phyloP scores from a whole-genome alignment of 92 coral and sea anemone species.

The Phenganax subtilis region DNA sequence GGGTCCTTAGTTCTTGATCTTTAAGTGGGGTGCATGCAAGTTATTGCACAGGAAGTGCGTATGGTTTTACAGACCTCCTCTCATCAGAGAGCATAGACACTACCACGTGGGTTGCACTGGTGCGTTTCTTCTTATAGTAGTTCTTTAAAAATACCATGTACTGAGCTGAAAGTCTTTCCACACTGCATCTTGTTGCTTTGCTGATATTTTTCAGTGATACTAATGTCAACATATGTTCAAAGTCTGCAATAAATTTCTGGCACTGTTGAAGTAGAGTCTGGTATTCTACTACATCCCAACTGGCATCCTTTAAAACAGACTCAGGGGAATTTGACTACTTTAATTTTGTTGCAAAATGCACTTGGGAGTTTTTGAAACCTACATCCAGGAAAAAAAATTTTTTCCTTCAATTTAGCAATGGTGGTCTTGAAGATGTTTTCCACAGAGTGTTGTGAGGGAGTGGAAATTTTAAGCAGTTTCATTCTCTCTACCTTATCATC shows the following conservation, averaged over 20 bases:
- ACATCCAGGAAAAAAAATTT: conserved; percentile 26
- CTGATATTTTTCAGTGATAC: conserved; percentile 4
- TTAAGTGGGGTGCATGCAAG: background rate
- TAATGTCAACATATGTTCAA: conserved; percentile 30
- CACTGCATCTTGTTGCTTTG: conserved; percentile 7
- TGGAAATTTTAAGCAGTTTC: conserved; percentile 12
- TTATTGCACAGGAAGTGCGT: conserved; percentile 50
- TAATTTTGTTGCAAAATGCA: conserved; percentile 40
- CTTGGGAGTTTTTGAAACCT: conserved; percentile 39
- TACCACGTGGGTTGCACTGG: conserved; percentile 47
- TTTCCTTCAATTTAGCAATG: conserved; percentile 35
- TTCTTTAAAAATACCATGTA: conserved; percentile 20
- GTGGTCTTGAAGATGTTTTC: background rate
- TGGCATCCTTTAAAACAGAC: conserved; percentile 42
- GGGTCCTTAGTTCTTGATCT: no score
- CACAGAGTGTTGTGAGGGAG: background rate
- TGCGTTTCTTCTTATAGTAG: conserved; percentile 47
- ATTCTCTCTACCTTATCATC: conserved; percentile 23
- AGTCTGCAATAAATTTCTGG: conserved; percentile 24
- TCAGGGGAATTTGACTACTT: conserved; percentile 49
- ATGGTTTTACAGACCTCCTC: conserved; percentile 40
- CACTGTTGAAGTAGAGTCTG: conserved; percentile 46
- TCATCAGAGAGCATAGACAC: conserved; percentile 58
- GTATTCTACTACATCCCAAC: conserved; percentile 47
- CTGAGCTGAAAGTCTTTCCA: conserved; percentile 9